Evolutionary conservation across 2,888 invertebrate genomes (phyloP).

Genomic region (Ptychoptera contaminata): DNA sequence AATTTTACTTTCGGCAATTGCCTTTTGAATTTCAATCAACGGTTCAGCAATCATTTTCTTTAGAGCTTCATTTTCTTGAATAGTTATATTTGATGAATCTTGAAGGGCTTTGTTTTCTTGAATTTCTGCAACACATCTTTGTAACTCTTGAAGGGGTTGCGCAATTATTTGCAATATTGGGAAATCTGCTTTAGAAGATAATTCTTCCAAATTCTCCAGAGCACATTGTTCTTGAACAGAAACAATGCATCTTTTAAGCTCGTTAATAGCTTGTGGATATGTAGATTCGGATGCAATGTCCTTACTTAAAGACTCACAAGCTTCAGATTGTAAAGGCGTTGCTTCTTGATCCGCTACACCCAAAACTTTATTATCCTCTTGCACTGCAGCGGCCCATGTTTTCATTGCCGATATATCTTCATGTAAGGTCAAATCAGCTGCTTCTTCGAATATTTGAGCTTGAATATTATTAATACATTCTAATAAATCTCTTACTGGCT

Average conservation of each 20-base stretch:
- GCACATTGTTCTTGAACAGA: conserved; percentile 17
- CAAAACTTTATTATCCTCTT: conserved; percentile 2
- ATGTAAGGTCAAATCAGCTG: conserved; percentile 38
- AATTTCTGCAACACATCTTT: conserved; percentile 21
- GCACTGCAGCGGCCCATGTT: conserved; percentile 33
- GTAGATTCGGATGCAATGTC: no score
- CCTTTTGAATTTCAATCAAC: background rate
- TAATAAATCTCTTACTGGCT: conserved; percentile 15
- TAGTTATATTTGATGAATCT: background rate
- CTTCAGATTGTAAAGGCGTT: background rate
- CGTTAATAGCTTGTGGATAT: background rate
- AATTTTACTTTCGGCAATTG: background rate
- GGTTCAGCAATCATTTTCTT: background rate
- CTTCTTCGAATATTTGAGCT: conserved; percentile 28
- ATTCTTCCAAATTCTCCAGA: conserved; percentile 14
- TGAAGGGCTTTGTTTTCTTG: conserved; percentile 14
- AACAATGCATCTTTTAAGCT: conserved; percentile 9
- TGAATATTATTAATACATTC: conserved; percentile 23
- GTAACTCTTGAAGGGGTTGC: conserved; percentile 20
- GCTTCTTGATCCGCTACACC: background rate
- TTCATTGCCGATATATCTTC: conserved; percentile 43
- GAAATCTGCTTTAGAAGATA: conserved; percentile 1
- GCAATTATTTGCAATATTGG: conserved; percentile 18
- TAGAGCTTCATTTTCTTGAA: background rate
- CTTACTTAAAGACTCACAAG: background rate